These are phyloP conservation scores for Melieria picta DNA, from an alignment of 2,888 invertebrate genomes.

Conservation along the genomic window DNA sequence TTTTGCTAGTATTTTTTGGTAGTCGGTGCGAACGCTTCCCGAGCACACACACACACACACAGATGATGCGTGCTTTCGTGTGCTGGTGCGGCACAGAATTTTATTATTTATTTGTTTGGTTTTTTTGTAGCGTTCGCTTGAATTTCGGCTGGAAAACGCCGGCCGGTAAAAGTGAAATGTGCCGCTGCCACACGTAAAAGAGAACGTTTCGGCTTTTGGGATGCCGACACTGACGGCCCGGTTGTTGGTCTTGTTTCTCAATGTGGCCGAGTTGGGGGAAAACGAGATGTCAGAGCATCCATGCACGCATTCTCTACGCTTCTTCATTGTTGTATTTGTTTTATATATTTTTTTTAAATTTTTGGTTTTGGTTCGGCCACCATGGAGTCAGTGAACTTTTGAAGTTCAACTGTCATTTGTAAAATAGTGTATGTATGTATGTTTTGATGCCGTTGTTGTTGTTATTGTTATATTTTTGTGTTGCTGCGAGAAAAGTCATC, in stretches of 20 bases:
- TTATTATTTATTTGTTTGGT: slow-evolving; percentile 26
- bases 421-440: neutral
- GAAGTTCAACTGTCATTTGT: slow-evolving; percentile 6
- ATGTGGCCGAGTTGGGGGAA: neutral
- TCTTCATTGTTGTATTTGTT: too few species aligned
- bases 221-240: neutral
- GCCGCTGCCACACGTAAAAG: slow-evolving; percentile 4
- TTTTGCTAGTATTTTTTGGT: too few species aligned
- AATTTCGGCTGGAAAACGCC: slow-evolving; percentile 23
- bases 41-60: neutral
- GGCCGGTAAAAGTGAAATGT: slow-evolving; percentile 44
- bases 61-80: neutral
- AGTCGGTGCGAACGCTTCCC: too few species aligned
- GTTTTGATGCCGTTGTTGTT: neutral
- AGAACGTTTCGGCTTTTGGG: neutral
- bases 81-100: neutral
- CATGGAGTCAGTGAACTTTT: slow-evolving; percentile 29
- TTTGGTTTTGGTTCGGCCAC: too few species aligned
- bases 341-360: neutral
- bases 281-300: neutral
- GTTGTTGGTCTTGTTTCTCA: too few species aligned
- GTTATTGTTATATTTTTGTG: neutral
- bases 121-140: slow-evolving; percentile 1
- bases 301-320: too few species aligned
- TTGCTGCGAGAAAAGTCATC: too few species aligned